phyloP scores from a whole-genome alignment of 2,888 invertebrate species.

The Blomia tropicalis region DNA sequence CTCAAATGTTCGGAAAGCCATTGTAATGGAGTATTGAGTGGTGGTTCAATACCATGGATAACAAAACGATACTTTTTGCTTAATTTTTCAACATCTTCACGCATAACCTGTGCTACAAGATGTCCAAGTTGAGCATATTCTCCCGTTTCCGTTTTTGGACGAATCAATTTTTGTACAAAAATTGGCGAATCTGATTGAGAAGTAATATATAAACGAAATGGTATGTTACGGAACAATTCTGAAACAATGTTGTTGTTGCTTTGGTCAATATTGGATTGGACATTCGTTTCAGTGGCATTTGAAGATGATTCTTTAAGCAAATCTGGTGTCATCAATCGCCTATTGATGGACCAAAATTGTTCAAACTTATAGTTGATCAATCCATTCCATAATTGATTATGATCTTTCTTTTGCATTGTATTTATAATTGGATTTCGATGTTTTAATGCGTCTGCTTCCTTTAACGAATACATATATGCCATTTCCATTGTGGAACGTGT shows the following conservation, averaged over 20 bases:
- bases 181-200: background rate
- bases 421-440: conserved; percentile 76
- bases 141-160: conserved; percentile 14
- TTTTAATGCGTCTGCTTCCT: conserved; percentile 96
- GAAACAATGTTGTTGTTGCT: conserved; percentile 42
- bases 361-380: conserved; percentile 92
- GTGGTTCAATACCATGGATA: conserved; percentile 76
- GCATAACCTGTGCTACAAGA: background rate
- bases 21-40: conserved; percentile 72
- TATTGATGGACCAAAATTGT: conserved; percentile 95
- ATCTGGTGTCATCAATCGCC: conserved; percentile 56
- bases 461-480: conserved; percentile 82
- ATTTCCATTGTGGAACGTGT: conserved; percentile 59
- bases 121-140: conserved; percentile 4
- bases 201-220: conserved; percentile 45
- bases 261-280: background rate
- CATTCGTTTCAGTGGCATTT: background rate
- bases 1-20: conserved; percentile 96
- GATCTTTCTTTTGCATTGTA: conserved; percentile 87
- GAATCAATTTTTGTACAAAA: conserved; percentile 6
- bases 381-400: conserved; percentile 86
- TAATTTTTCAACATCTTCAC: background rate
- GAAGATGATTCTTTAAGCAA: background rate
- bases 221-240: conserved; percentile 72
- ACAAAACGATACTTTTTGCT: conserved; percentile 40